Conservation (phyloP, 2,113 vertebrate species). For the Recurvirostra avosetta region DNA sequence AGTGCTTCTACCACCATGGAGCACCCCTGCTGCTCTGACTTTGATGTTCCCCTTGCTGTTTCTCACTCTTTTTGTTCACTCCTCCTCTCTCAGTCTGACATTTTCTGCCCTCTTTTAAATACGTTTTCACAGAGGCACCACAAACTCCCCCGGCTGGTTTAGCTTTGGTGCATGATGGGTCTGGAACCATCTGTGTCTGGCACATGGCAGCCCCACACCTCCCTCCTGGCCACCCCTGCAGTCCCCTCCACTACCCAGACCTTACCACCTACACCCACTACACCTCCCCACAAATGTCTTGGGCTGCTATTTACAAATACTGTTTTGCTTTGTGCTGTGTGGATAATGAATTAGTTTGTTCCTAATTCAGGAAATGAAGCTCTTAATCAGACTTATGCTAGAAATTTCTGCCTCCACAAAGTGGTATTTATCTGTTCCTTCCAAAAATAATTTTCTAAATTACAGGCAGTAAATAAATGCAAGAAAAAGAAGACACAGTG, state of each 20-base stretch:
- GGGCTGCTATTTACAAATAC: neutral
- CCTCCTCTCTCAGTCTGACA: too few relatives aligned
- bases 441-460: neutral
- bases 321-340: neutral
- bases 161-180: neutral
- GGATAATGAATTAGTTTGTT: neutral
- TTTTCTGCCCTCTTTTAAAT: neutral
- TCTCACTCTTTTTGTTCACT: neutral
- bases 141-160: neutral
- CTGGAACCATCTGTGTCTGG: neutral
- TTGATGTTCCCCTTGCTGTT: neutral
- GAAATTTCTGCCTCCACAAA: neutral
- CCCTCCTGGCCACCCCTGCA: neutral
- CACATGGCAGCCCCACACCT: neutral
- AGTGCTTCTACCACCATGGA: neutral
- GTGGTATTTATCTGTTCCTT: neutral
- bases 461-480: neutral
- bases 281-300: neutral
- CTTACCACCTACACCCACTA: neutral
- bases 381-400: neutral
- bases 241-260: neutral
- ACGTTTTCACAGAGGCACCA: neutral
- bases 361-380: neutral
- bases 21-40: neutral
- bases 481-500: neutral